Evolutionary conservation across 2,113 vertebrate species (phyloP).

Genomic region (Meles meles): DNA sequence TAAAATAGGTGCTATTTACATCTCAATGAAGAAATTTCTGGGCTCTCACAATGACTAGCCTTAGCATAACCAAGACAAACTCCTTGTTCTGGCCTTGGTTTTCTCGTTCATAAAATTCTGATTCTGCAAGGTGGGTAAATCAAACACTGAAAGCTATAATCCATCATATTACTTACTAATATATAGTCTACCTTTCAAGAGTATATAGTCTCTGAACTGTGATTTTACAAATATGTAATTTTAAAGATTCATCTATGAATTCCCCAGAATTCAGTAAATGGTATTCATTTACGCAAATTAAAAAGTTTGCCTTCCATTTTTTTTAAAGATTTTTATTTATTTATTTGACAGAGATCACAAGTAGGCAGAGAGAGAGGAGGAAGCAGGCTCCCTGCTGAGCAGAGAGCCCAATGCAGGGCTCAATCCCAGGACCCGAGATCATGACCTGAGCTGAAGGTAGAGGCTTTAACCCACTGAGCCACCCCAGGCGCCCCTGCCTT

Average conservation of each 20-base stretch:
- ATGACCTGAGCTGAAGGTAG: too few species aligned
- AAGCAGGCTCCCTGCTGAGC: too few species aligned
- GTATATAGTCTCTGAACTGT: neutral
- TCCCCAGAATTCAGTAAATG: neutral
- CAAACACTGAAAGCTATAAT: neutral
- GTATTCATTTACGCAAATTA: neutral
- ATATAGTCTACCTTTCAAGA: neutral
- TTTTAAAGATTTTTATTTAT: too few species aligned
- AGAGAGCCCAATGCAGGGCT: too few species aligned
- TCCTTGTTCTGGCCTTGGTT: neutral
- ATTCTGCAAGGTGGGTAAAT: neutral
- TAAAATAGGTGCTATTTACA: neutral
- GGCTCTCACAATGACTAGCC: neutral
- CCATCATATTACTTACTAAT: neutral
- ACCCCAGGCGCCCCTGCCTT: neutral
- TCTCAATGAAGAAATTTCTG: neutral
- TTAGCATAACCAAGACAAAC: neutral
- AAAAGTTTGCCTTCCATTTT: neutral
- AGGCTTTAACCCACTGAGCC: too few species aligned
- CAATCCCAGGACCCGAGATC: too few species aligned
- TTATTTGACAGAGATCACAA: too few species aligned
- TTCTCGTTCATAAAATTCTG: neutral
- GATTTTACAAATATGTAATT: neutral
- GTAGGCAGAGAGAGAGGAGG: too few species aligned
- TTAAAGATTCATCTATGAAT: neutral